Evolutionary conservation across 1,140 invertebrate species (phyloP), one percentile per base, ranked within the genome.

Genomic region (Anthonomus grandis): DNA sequence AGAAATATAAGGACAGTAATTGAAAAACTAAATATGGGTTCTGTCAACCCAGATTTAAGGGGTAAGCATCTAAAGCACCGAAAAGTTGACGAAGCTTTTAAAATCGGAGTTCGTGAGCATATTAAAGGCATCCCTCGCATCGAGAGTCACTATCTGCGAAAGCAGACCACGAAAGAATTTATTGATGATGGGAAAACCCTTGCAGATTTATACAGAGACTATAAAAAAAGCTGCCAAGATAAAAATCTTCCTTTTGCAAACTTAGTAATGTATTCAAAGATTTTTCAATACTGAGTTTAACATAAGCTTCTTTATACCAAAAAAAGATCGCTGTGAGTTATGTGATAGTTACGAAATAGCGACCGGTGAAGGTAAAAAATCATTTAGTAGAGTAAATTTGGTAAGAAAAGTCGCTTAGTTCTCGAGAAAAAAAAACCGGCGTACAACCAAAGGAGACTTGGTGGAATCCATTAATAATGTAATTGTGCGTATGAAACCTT

Each of bases 321-420:
- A n/a, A n/a, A n/a, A n/a, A n/a, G n/a, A n/a, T n/a, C n/a, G n/a
- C n/a, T n/a, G n/a, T n/a, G n/a, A 39, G 37, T 39, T 39, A 13
- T 73, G 70, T 47, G 60, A 62, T 42, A 50, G 59, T 12, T 71
- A 61, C 38, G 68, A 72, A 44, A 65, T 67, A 58, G 45, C 62
- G 9, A 57, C 53, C 6, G 57, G 44, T 31, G 57, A 66, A 45
- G 57, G 59, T 46, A 69, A 64, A 39, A 34, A 37, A 9, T 51
- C 57, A n/a, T n/a, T n/a, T n/a, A n/a, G n/a, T n/a, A n/a, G n/a
- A n/a, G n/a, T n/a, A n/a, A n/a, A n/a, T n/a, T n/a, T n/a, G n/a
- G n/a, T n/a, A n/a, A n/a, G n/a, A n/a, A n/a, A n/a, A n/a, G n/a
- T n/a, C n/a, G n/a, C n/a, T n/a, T n/a, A n/a, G n/a, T n/a, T n/a